A percentile compares a stretch with the other conserved stretches of the same genome.
Evolutionary conservation across 2,888 invertebrate species (phyloP).

Genomic region (Mythimna lalbum): DNA sequence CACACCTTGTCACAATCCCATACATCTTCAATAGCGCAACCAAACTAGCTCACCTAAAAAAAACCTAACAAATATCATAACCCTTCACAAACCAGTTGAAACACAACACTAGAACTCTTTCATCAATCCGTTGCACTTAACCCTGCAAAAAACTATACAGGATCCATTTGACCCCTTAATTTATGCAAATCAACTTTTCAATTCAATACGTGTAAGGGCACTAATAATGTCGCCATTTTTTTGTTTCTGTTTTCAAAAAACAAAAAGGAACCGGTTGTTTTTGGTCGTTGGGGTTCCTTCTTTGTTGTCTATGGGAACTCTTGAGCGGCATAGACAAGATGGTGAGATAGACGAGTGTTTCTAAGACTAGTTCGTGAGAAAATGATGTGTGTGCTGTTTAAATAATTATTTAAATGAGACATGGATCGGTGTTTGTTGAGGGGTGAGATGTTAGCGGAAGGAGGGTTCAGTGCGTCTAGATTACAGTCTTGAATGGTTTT

Average conservation of each 20-base stretch:
- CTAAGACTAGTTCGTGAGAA: conserved; percentile 67
- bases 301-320: conserved; percentile 63
- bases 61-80: conserved; percentile 59
- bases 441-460: conserved; percentile 26
- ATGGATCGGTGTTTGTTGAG: conserved; percentile 46
- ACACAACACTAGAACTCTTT: conserved; percentile 64
- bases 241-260: conserved; percentile 66
- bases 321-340: conserved; percentile 63
- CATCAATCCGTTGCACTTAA: conserved; percentile 65
- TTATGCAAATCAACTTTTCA: conserved; percentile 62
- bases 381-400: conserved; percentile 57
- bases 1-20: conserved; percentile 18
- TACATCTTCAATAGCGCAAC: conserved; percentile 18
- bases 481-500: neutral
- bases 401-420: conserved; percentile 65
- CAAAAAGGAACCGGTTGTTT: conserved; percentile 66
- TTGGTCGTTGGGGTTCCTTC: conserved; percentile 49
- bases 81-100: conserved; percentile 66
- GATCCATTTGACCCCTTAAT: conserved; percentile 64
- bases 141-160: conserved; percentile 61
- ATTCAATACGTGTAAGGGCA: conserved; percentile 65
- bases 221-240: conserved; percentile 66
- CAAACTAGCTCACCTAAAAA: conserved; percentile 37
- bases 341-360: conserved; percentile 60
- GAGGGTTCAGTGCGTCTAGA: conserved; percentile 29